phyloP scores from a whole-genome alignment of 2,113 vertebrate genomes.

The Mormoops blainvillei region DNA sequence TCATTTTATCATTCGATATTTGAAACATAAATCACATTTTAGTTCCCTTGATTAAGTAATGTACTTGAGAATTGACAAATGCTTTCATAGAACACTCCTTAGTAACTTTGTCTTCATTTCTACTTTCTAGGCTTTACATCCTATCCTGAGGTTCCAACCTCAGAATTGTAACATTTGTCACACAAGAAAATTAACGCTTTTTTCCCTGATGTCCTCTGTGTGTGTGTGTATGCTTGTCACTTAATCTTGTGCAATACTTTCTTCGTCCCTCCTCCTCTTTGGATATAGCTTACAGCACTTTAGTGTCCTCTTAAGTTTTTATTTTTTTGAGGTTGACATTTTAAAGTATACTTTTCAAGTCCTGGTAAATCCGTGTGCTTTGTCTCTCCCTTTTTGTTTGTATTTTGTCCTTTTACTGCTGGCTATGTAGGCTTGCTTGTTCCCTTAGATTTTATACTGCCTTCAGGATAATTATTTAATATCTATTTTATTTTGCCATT shows the following conservation, averaged over 20 bases:
- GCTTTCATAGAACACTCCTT: neutral
- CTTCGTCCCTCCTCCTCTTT: neutral
- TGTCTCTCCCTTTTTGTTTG: slow-evolving; percentile 19
- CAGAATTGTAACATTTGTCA: neutral
- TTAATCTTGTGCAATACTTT: neutral
- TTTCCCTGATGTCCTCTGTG: neutral
- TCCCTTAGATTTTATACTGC: neutral
- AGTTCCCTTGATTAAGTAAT: neutral
- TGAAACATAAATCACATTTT: slow-evolving; percentile 2
- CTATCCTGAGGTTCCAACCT: neutral
- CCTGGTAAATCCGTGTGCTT: neutral
- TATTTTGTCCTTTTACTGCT: slow-evolving; percentile 8
- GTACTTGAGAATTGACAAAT: neutral
- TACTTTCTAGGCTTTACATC: neutral
- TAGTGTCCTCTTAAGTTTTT: neutral
- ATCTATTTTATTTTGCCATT: slow-evolving; percentile 9
- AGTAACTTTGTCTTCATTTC: neutral
- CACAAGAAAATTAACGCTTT: neutral
- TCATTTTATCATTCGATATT: neutral
- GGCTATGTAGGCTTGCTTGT: neutral
- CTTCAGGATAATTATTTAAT: slow-evolving; percentile 19
- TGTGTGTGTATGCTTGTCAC: neutral
- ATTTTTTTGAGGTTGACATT: neutral
- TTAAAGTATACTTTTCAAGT: slow-evolving; percentile 35
- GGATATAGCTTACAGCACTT: neutral